These are phyloP conservation scores for Drosophila dives DNA, from an alignment of 2,888 invertebrate genomes.

Conservation along the genomic window DNA sequence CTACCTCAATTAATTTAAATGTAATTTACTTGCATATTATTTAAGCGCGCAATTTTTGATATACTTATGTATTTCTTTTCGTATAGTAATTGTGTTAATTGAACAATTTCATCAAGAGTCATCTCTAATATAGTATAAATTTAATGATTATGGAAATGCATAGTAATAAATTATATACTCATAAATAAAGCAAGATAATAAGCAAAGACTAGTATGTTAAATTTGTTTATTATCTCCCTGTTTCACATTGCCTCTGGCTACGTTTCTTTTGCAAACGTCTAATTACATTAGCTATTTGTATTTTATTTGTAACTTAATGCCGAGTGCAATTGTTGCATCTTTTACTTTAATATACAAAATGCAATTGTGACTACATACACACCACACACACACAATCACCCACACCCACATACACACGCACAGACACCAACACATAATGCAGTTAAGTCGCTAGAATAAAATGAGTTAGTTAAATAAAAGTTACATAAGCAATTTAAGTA, in stretches of 20 bases:
- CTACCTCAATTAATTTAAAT: constrained; percentile 77
- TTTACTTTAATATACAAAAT: constrained; percentile 30
- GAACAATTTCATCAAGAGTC: constrained; percentile 51
- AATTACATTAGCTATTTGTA: constrained; percentile 16
- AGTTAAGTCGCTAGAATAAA: constrained; percentile 66
- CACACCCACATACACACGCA: constrained; percentile 4
- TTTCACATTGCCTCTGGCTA: constrained; percentile 27
- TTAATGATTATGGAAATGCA: constrained; percentile 40
- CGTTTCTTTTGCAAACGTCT: constrained; percentile 20
- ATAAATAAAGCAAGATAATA: constrained; percentile 51
- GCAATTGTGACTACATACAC: constrained; percentile 37
- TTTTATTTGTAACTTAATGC: constrained; percentile 10
- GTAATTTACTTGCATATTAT: constrained; percentile 69
- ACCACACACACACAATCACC: constrained; percentile 8
- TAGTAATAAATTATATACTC: constrained; percentile 50
- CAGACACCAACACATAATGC: constrained; percentile 38
- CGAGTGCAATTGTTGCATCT: constrained; percentile 58
- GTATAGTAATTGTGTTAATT: constrained; percentile 31
- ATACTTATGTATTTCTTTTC: constrained; percentile 33
- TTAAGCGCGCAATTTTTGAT: constrained; percentile 60
- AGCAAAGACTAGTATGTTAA: constrained; percentile 34
- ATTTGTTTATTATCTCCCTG: constrained; percentile 28
- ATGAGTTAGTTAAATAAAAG: constrained; percentile 64
- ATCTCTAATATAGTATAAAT: constrained; percentile 57
- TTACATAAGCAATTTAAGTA: constrained; percentile 78